Evolutionary conservation across 2,113 vertebrate species (phyloP), one percentile per base, ranked within the genome.

Genomic region (Corythornis madagascariensis): DNA sequence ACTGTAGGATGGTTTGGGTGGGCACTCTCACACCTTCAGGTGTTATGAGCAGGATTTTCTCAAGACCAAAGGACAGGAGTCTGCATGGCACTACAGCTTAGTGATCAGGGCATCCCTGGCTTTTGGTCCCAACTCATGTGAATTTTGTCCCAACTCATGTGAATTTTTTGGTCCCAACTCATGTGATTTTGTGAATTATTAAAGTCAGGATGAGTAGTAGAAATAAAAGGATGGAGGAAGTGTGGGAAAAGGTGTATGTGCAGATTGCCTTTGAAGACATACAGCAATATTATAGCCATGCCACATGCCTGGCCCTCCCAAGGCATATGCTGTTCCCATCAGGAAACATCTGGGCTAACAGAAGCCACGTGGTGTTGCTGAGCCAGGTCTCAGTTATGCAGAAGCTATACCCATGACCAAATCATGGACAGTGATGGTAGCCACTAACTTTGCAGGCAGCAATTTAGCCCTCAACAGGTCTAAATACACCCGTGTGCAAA

Each of bases 301-400:
- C n/a, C 65, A 45, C 48, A 28, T 53, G 57, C 29, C 52, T 63
- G 33, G 7, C 24, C 48, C n/a, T 89, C n/a, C 56, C 72, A 57
- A 67, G 69, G 74, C 52, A 33, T 80, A 13, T 28, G 48, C 83
- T 81, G 18, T 48, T 92, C 61, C 40, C 35, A 60, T 70, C 85
- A 94, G 94, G 91, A 91, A 95, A 78, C 87, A 83, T 59, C 82
- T 83, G 84, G 56, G 43, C 35, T 65, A 48, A 78, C 86, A 83
- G 78, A 82, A 90, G 29, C 35, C 10, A 1, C 1, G 1, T 3
- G 9, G n/a, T 81, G 45, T 69, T 61, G 33, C 33, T 0, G 0
- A 45, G 28, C 35, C 48, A 29, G 43, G 52, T 92, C 75, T 86
- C 19, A 8, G 38, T 89, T 74, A 17, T 1, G 7, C 48, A 86